phyloP scores from a whole-genome alignment of 2,888 invertebrate species.

The Lasioglossum oenotherae region DNA sequence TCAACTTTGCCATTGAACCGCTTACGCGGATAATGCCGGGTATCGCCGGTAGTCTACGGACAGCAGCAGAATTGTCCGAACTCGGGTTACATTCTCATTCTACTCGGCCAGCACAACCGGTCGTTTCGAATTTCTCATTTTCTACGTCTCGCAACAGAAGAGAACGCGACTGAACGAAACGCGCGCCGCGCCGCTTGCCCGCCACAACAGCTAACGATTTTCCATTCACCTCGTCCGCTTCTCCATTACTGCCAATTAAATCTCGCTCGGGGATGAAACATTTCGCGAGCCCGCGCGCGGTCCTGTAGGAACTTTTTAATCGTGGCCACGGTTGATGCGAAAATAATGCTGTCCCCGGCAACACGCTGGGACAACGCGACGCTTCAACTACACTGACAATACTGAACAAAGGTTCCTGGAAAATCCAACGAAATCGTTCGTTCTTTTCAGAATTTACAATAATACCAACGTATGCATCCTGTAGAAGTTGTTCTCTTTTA shows the following conservation, averaged over 20 bases:
- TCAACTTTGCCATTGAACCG: not conserved
- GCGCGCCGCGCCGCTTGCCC: not conserved
- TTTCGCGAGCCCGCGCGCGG: slow-evolving; percentile 1
- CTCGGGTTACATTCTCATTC: not conserved
- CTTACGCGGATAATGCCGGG: not conserved
- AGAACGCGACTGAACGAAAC: not conserved
- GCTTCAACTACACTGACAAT: not conserved
- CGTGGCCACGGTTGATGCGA: not conserved
- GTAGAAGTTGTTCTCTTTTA: no score
- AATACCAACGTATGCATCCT: not conserved
- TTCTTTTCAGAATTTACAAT: not conserved
- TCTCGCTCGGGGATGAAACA: slow-evolving; percentile 15
- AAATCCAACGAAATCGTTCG: not conserved
- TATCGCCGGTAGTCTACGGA: not conserved
- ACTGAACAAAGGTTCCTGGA: not conserved
- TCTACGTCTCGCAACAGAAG: not conserved
- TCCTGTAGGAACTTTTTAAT: not conserved
- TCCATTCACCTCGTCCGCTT: not conserved
- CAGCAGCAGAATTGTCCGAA: not conserved
- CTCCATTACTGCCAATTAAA: slow-evolving; percentile 43
- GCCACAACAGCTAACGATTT: slow-evolving; percentile 7
- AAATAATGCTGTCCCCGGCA: slow-evolving; percentile 11
- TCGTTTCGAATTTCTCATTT: not conserved
- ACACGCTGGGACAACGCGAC: not conserved
- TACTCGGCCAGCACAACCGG: not conserved